Percentiles rank a stretch among this genome's conserved stretches.
Evolutionary conservation across 2,888 invertebrate species (phyloP).

Genomic region (Subacronicta megacephala): DNA sequence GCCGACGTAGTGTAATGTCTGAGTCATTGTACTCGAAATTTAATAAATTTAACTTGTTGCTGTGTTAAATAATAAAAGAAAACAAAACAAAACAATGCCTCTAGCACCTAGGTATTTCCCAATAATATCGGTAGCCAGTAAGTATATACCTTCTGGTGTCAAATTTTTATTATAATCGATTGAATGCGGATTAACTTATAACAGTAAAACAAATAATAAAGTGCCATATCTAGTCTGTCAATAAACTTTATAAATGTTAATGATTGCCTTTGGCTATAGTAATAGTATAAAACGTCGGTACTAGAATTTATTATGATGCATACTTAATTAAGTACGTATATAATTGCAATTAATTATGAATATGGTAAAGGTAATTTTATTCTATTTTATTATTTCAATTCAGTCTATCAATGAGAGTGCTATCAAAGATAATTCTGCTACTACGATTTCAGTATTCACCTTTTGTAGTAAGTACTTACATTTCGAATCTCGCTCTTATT

Average conservation of each 20-base stretch:
- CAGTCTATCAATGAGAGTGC: conserved; percentile 1
- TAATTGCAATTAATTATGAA: neutral
- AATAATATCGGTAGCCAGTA: neutral
- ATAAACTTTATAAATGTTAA: neutral
- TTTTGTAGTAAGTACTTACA: conserved; percentile 52
- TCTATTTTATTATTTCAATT: no score
- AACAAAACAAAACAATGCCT: conserved; percentile 7
- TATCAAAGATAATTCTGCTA: conserved; percentile 4
- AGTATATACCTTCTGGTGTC: conserved; percentile 10
- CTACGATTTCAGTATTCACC: conserved; percentile 28
- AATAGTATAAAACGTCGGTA: no score
- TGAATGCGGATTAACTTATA: conserved; percentile 20
- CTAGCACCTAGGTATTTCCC: neutral
- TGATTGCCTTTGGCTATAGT: no score
- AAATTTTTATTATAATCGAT: conserved; percentile 18
- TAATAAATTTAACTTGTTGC: conserved; percentile 45
- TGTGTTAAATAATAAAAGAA: conserved; percentile 22
- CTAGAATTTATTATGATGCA: no score
- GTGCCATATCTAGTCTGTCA: conserved; percentile 6
- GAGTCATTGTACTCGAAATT: conserved; percentile 68
- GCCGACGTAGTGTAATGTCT: conserved; percentile 51
- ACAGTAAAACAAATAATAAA: conserved; percentile 11
- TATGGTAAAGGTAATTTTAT: conserved; percentile 5
- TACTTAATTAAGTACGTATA: no score
- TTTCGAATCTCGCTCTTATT: conserved; percentile 40